Evolutionary conservation across 2,888 invertebrate genomes (phyloP), one percentile per base, ranked within the genome.

Genomic region (Chymomyza caudatula): DNA sequence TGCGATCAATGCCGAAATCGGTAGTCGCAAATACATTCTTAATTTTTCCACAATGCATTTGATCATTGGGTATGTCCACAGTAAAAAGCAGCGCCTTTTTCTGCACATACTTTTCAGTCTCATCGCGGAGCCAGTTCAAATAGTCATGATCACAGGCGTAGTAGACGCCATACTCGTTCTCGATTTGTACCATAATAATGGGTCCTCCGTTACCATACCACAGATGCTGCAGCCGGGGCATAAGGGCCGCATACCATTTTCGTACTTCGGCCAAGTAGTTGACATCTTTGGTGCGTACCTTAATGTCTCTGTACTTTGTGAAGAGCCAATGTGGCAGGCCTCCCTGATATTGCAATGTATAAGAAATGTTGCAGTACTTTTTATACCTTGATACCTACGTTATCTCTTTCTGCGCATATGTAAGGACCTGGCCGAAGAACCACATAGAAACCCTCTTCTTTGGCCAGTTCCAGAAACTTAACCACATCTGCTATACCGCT

Each of bases 151-250:
- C 96, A 79, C 94, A 95, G 1, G 93, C 94, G 62, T 78, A 61
- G 81, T 94, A 97, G 79, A 95, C 95, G 0, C 97, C 98, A 85
- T 97, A 97, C 89, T 97, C 97, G 89, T 99, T 99, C 91, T 98
- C 98, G 4, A 90, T 87, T 57, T 97, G 97, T 57, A 97, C 94
- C 92, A 95, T 94, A 69, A 97, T 95, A 47, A 97, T 93, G 0
- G 96, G 95, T 2, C 97, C 97, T 1, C 96, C 96, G 82, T 95
- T 95, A 23, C 92, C 92, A 70, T 92, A 92, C 1, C 93, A 83
- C 52, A 92, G 87, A 3, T 91, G 90, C 62, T 90, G 82, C 4
- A 92, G 69, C 64, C 90, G 89, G 43, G 90, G 90, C 89, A 93
- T 92, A n/a, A 93, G 73, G 76, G 91, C 89, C 0, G 85, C 78